Base-by-base conservation (phyloP, 2,888 invertebrate genomes). In the Carterocephalus palaemon region DNA sequence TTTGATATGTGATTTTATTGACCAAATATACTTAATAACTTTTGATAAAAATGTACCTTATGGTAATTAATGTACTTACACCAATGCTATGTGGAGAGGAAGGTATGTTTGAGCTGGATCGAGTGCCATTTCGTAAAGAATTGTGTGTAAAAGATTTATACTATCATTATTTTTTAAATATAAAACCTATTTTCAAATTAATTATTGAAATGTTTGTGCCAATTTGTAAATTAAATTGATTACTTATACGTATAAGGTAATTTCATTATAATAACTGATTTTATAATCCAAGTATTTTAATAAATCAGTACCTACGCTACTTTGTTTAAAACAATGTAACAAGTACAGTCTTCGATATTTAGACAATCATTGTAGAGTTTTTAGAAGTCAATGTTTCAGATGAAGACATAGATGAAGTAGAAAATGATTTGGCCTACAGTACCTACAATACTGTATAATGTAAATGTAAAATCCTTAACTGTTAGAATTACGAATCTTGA, bases 1-100 rank as follows among this genome's bases (percentile, higher is more conserved):
- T 65, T 62, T 54, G 50, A 70, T 64, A 69, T 70, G 75, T 78
- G 75, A 74, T 75, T 68, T 70, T 64, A 69, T 65, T 73, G 74
- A 78, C 75, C 75, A 77, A 78, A 74, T 71, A 70, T 68, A 67
- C 48, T 60, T 32, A 24, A 41, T 15, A 59, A 63, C 49, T 53
- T 66, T 67, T 62, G 57, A 62, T 65, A 64, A 60, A 61, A 52
- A 32, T 48, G 40, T 41, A 41, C 24, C 15, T 13, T 28, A 28
- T n/a, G 28, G 28, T 38, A 38, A 49, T 54, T 49, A 48, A 54
- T 55, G 51, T 63, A 67, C 58, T 64, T 63, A 62, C 51, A 22
- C 24, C n/a, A 10, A 10, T 23, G n/a, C 16, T 23, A 7, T 9
- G 16, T 24, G 9, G 1, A n/a, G 2, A 22, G 5, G 24, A 24